Evolutionary conservation across 2,113 vertebrate genomes (phyloP), one percentile per base, ranked within the genome.

Genomic region (Lampris megalopsis): DNA sequence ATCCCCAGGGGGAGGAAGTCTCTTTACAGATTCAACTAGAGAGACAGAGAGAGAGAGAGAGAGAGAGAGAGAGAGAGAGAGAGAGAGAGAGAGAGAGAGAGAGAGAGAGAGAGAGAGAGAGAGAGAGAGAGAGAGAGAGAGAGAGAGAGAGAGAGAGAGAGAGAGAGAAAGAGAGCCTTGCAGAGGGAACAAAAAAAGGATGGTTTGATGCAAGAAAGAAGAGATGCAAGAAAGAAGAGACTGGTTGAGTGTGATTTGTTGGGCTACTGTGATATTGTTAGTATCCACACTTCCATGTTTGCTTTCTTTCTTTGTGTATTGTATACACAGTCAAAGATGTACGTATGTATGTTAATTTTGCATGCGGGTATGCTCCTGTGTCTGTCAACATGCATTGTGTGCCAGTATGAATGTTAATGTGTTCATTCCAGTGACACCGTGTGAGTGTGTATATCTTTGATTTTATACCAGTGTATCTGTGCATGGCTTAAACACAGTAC

Each of bases 1-100:
- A 65, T 53, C 62, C 69, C 63, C 71, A 68, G 64, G 5, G 38
- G 75, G 59, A 84, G 69, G 53, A 82, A 73, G 72, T 9, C 76
- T 70, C 52, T 57, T 73, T 63, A 68, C 37, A 61, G 40, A 72
- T 70, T 72, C 8, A 65, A 49, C 2, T 61, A 42, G 13, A 63
- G n/a, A 63, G 8, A 37, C 36, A 60, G 58, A 60, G 58, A 37
- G 4, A 37, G 58, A 40, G 58, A 60, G 24, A 24, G 24, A 24
- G 24, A 24, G 24, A 24, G 24, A 24, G 24, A 24, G 24, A 24
- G 24, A 24, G 24, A 24, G 24, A 24, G 24, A 24, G 24, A 24
- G 24, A 24, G 24, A 24, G 24, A 24, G 24, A 24, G 24, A 24
- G 24, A 24, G 24, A 24, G 24, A 24, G 24, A 24, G 24, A 24